Base-by-base conservation (phyloP, 2,888 invertebrate species). In the Spisula solida region DNA sequence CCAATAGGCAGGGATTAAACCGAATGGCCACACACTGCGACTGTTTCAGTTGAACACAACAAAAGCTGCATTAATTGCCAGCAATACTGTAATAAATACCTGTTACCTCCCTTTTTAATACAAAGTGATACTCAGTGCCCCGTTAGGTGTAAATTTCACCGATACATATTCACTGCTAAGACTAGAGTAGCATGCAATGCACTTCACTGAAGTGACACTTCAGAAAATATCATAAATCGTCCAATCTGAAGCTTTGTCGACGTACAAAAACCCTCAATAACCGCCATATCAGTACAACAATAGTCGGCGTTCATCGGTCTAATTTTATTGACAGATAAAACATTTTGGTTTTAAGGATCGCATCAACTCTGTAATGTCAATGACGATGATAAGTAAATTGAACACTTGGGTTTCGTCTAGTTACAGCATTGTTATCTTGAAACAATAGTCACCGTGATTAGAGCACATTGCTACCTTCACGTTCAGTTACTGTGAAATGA, bases 391-490 rank as follows among this genome's bases (percentile, higher is more conserved):
- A 90, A 81, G 66, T 82, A 90, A 60, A 85, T 89, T 85, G 89
- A 78, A 78, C 84, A 48, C 90, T 90, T 48, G 55, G 51, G 90
- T 86, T 88, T 88, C 86, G 88, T 86, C 29, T 48, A 83, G 88
- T 80, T 56, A 86, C 86, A 10, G 82, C 70, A 88, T 90, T 90
- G 90, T 90, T 90, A 90, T 90, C 90, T 55, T 29, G 51, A 90
- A 60, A 90, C 90, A 90, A 90, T 88, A 83, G 55, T 82, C 66
- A 75, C 41, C 25, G 60, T 80, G 81, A 80, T 82, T 70, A 79
- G 75, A 29, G 75, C 20, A 83, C 66, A 90, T 90, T 82, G 88
- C 90, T 88, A 86, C 81, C 86, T 81, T 51, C 4, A 18, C 25
- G 29, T 34, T 41, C 25, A n/a, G 88, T 88, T 82, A 85, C 85